Percentiles rank a stretch among this genome's conserved stretches.
Conservation (phyloP, 2,113 vertebrate species). For the Corythornis madagascariensis region DNA sequence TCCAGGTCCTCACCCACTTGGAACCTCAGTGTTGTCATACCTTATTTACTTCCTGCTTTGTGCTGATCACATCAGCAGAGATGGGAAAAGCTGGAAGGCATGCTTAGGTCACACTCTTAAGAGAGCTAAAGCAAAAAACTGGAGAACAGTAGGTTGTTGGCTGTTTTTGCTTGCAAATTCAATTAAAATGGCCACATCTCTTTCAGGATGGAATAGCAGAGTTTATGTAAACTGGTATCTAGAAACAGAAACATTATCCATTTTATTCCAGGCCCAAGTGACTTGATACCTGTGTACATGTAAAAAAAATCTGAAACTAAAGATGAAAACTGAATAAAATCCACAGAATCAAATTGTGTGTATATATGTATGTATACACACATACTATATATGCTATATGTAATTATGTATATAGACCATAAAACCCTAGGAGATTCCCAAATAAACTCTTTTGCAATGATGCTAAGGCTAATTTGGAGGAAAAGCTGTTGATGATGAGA, state of each 20-base stretch:
- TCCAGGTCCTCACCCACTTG: neutral
- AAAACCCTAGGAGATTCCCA: neutral
- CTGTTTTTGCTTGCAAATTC: neutral
- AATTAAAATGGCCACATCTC: neutral
- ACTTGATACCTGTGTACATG: neutral
- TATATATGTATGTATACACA: neutral
- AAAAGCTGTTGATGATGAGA: neutral
- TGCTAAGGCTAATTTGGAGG: neutral
- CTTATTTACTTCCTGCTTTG: constrained; percentile 21
- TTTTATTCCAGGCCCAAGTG: neutral
- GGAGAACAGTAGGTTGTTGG: neutral
- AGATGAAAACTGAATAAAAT: neutral
- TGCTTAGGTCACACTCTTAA: neutral
- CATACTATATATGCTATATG: fast-evolving
- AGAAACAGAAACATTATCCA: neutral
- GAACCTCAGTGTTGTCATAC: neutral
- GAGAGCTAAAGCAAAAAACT: neutral
- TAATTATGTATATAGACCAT: neutral
- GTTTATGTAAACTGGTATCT: neutral
- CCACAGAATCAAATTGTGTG: neutral
- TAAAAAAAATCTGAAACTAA: neutral
- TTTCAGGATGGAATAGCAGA: neutral
- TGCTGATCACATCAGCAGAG: constrained; percentile 3
- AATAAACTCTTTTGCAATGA: neutral
- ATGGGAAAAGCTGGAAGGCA: constrained; percentile 17